A percentile compares a stretch with the other conserved stretches of the same genome.
These are phyloP conservation scores for Hestina assimilis DNA, from an alignment of 1,140 invertebrate species.

Conservation along the genomic window DNA sequence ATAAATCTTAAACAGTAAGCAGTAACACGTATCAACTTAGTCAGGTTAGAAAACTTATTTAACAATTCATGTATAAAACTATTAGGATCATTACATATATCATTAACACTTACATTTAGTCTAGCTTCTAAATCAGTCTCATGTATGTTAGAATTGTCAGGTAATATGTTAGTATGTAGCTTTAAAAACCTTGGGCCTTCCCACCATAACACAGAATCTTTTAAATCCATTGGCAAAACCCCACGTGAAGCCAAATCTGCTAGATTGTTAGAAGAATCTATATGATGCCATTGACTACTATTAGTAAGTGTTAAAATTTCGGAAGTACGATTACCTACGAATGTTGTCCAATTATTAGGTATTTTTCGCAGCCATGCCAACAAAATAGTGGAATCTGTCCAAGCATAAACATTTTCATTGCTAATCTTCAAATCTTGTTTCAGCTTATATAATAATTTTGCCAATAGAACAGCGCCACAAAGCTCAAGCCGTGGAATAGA, in stretches of 20 bases:
- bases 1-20: too few species aligned
- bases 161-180: background rate
- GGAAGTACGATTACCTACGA: slow-evolving; percentile 59
- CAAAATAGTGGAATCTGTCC: slow-evolving; percentile 62
- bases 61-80: too few species aligned
- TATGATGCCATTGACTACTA: slow-evolving; percentile 12
- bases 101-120: too few species aligned
- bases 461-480: slow-evolving; percentile 33
- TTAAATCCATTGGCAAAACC: slow-evolving; percentile 1
- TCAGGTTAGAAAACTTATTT: too few species aligned
- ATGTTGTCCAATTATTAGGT: slow-evolving; percentile 44
- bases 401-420: slow-evolving; percentile 39
- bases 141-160: background rate
- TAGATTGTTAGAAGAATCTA: slow-evolving; percentile 9
- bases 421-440: slow-evolving; percentile 22
- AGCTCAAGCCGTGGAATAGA: too few species aligned
- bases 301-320: slow-evolving; percentile 44
- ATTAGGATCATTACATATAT: too few species aligned
- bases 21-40: too few species aligned
- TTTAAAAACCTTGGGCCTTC: slow-evolving; percentile 10
- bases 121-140: slow-evolving; percentile 2
- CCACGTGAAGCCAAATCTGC: slow-evolving; percentile 18
- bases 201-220: slow-evolving; percentile 13
- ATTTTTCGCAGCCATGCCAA: slow-evolving; percentile 47
- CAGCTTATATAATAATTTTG: slow-evolving; percentile 26